phyloP scores from a whole-genome alignment of 2,113 vertebrate genomes.

The Lasiurus borealis region DNA sequence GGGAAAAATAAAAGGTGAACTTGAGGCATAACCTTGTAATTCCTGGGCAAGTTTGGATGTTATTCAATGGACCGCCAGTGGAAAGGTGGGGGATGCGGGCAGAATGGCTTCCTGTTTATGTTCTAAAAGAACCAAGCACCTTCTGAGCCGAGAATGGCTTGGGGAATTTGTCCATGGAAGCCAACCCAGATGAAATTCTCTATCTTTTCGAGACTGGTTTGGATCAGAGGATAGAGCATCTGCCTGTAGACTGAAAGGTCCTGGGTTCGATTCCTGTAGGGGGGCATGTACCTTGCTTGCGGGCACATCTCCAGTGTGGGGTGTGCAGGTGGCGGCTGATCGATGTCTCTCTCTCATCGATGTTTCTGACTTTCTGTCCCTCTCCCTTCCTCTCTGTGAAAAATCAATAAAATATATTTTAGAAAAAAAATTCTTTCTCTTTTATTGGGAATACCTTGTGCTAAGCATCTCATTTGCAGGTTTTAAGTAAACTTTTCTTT shows the following conservation, averaged over 20 bases:
- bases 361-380: too few relatives aligned
- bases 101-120: not conserved
- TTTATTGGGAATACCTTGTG: slow-evolving; percentile 43
- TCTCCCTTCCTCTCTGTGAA: too few relatives aligned
- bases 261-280: too few relatives aligned
- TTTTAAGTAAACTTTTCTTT: not conserved
- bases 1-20: not conserved
- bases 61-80: not conserved
- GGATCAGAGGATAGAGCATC: too few relatives aligned
- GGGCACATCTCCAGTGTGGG: too few relatives aligned
- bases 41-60: not conserved
- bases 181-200: slow-evolving; percentile 32
- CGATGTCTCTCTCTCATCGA: too few relatives aligned
- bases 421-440: slow-evolving; percentile 22
- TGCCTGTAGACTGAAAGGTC: too few relatives aligned
- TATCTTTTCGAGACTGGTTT: too few relatives aligned
- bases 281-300: too few relatives aligned
- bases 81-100: not conserved
- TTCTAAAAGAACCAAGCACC: not conserved
- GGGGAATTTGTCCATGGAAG: slow-evolving; percentile 36
- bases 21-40: not conserved
- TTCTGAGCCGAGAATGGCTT: not conserved
- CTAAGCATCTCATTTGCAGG: slow-evolving; percentile 3
- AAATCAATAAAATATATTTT: too few relatives aligned
- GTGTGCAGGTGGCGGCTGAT: too few relatives aligned